Conservation (phyloP, 2,888 invertebrate species). For the Tetranychus truncatus region DNA sequence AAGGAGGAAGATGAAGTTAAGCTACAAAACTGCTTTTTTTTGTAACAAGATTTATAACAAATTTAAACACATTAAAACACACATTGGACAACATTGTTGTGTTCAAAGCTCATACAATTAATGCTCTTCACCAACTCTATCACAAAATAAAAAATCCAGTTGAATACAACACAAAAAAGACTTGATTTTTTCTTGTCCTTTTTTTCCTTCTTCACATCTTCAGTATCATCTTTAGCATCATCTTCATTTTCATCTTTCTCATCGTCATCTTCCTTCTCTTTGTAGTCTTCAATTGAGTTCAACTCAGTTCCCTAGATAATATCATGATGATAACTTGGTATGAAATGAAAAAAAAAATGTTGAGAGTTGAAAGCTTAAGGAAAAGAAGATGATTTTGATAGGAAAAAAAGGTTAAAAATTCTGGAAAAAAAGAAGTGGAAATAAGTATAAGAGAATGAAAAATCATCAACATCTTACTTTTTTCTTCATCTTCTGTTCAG, state of each 20-base stretch:
- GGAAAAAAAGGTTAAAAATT: background rate
- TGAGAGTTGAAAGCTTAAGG: background rate
- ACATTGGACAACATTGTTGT: background rate
- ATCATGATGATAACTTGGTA: background rate
- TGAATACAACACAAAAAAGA: background rate
- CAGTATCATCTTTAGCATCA: background rate
- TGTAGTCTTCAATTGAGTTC: background rate
- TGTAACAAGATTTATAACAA: conserved; percentile 1
- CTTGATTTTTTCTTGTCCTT: background rate
- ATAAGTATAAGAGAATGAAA: background rate
- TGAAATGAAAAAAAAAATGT: background rate
- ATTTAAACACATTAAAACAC: background rate
- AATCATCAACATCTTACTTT: background rate
- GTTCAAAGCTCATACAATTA: background rate
- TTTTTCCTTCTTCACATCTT: background rate
- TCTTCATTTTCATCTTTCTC: background rate
- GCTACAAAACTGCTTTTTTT: background rate
- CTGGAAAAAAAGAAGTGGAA: background rate
- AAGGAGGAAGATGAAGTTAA: background rate
- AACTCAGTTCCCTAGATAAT: background rate
- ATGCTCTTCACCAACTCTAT: background rate
- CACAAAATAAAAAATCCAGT: background rate
- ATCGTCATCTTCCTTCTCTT: background rate
- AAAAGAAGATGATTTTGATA: background rate
- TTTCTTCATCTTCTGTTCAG: no score